A percentile compares a stretch with the other conserved stretches of the same genome.
phyloP scores from a whole-genome alignment of 2,888 invertebrate species.

The Agriopis marginaria region DNA sequence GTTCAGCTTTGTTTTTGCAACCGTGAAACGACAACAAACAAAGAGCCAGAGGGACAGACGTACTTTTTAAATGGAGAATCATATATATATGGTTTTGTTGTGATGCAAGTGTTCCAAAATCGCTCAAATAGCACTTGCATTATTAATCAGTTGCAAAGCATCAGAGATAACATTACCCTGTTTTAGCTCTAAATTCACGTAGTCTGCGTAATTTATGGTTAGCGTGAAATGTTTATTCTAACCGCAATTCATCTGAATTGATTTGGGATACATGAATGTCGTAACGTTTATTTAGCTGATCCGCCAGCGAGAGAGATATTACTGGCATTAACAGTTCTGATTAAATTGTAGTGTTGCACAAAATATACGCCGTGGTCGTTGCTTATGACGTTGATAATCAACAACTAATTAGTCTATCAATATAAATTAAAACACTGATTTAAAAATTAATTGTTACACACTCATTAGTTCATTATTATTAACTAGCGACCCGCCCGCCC shows the following conservation, averaged over 20 bases:
- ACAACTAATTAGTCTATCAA: no score
- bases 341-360: not conserved
- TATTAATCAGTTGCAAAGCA: constrained; percentile 17
- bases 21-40: no score
- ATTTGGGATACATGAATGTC: constrained; percentile 22
- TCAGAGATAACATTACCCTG: constrained; percentile 16
- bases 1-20: no score
- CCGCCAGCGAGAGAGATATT: not conserved
- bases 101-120: no score
- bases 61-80: no score
- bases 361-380: not conserved
- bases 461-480: no score
- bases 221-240: constrained; percentile 30
- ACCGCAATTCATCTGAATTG: constrained; percentile 21
- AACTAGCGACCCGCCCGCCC: no score
- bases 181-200: constrained; percentile 12
- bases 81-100: no score
- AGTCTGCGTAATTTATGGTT: constrained; percentile 23
- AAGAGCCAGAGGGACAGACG: no score
- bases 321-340: not conserved
- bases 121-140: not conserved
- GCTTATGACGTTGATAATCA: not conserved
- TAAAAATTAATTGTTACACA: no score
- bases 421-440: no score
- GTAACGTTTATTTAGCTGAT: constrained; percentile 17